These are phyloP conservation scores for Esox lucius DNA, from an alignment of 2,797 vertebrate genomes.

Conservation along the genomic window DNA sequence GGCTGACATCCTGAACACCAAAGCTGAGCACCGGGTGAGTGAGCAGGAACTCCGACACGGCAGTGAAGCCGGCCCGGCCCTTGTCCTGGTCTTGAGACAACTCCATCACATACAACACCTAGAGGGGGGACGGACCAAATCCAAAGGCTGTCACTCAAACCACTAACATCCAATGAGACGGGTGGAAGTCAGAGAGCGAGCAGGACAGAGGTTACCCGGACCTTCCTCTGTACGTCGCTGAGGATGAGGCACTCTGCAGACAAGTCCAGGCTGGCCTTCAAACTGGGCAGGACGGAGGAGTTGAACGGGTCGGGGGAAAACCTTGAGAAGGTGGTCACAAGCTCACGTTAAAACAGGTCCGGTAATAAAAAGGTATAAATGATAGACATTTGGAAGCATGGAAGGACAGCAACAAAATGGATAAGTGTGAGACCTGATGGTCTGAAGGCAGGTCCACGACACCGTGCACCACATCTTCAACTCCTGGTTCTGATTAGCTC, in stretches of 20 bases:
- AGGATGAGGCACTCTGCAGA: slow-evolving; percentile 94
- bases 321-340: slow-evolving; percentile 59
- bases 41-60: slow-evolving; percentile 94
- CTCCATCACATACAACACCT: slow-evolving; percentile 99
- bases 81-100: slow-evolving; percentile 92
- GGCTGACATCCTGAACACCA: slow-evolving; percentile 89
- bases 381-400: background rate
- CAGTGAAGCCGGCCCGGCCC: slow-evolving; percentile 91
- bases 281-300: slow-evolving; percentile 83
- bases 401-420: background rate
- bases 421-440: slow-evolving; percentile 74
- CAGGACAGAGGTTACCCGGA: slow-evolving; percentile 52
- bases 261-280: slow-evolving; percentile 94
- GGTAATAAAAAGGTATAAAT: background rate
- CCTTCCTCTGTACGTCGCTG: slow-evolving; percentile 95
- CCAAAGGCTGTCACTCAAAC: background rate
- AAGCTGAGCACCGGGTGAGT: slow-evolving; percentile 97
- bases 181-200: background rate
- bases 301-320: slow-evolving; percentile 94
- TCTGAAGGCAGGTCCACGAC: slow-evolving; percentile 97
- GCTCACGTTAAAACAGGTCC: background rate
- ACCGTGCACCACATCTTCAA: slow-evolving; percentile 99
- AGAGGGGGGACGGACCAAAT: slow-evolving; percentile 10
- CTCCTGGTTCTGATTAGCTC: slow-evolving; percentile 95
- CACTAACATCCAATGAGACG: background rate